Evolutionary conservation across 2,797 vertebrate species (phyloP).

Genomic region (Pyrrhura leucotis): DNA sequence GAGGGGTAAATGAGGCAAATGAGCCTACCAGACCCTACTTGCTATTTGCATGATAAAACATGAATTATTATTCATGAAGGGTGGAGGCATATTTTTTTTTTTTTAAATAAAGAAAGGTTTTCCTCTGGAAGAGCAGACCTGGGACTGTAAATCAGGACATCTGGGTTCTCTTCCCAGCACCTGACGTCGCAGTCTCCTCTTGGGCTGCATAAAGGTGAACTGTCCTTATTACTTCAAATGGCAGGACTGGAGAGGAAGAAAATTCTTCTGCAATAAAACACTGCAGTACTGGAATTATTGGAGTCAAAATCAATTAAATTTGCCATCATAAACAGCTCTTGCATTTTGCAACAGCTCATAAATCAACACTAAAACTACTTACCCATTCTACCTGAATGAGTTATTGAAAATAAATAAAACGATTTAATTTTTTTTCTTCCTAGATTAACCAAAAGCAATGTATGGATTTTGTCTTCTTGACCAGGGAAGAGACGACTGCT

Average conservation of each 20-base stretch:
- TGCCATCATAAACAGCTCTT: conserved; percentile 13
- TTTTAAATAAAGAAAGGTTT: not conserved
- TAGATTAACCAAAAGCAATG: not conserved
- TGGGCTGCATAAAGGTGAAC: not conserved
- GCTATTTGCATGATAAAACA: not conserved
- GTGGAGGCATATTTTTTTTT: not conserved
- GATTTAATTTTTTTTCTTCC: not conserved
- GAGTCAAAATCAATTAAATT: conserved; percentile 36
- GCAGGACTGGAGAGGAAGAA: not conserved
- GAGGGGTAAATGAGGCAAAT: not conserved
- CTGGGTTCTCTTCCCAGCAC: not conserved
- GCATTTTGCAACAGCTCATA: conserved; percentile 25
- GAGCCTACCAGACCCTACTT: not conserved
- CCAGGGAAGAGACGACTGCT: not conserved
- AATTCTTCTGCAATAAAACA: not conserved
- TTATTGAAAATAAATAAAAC: conserved; percentile 36
- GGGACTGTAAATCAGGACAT: not conserved
- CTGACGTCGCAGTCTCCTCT: not conserved
- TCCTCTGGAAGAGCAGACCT: not conserved
- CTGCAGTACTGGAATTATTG: not conserved
- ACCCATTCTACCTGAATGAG: not conserved
- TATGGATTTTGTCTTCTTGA: not conserved
- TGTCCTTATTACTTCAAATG: not conserved
- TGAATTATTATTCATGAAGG: not conserved
- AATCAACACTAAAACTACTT: conserved; percentile 30